phyloP scores from a whole-genome alignment of 2,888 invertebrate species.

The Frankliniella fusca region DNA sequence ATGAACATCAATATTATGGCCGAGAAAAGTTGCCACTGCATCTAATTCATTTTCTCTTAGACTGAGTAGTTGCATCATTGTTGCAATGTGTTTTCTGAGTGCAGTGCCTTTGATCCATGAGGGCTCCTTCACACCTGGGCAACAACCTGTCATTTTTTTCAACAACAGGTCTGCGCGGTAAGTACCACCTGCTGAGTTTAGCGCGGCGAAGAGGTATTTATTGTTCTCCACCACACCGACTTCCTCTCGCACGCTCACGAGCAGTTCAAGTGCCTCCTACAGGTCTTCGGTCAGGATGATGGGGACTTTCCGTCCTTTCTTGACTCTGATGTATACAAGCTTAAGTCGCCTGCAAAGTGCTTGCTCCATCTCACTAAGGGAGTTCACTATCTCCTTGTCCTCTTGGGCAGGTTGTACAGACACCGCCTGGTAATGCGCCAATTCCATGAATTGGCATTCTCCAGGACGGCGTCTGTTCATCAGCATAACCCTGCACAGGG shows the following conservation, averaged over 20 bases:
- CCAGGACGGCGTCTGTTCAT: too few species aligned
- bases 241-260: background rate
- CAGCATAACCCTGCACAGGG: too few species aligned
- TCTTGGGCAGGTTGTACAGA: too few species aligned
- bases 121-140: background rate
- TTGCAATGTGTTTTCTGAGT: background rate
- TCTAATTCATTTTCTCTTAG: background rate
- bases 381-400: too few species aligned
- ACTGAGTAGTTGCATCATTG: background rate
- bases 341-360: too few species aligned
- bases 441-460: too few species aligned
- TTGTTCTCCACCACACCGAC: background rate
- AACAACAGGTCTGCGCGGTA: background rate
- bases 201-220: background rate
- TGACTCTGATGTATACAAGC: background rate
- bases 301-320: background rate
- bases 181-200: background rate
- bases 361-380: too few species aligned
- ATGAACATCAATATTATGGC: background rate
- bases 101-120: background rate
- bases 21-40: background rate
- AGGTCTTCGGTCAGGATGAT: background rate
- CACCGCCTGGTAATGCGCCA: too few species aligned
- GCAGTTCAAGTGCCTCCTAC: background rate
- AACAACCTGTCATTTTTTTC: background rate